Conservation (phyloP, 23 tunicate genomes). For the Halocynthia aurantium region DNA sequence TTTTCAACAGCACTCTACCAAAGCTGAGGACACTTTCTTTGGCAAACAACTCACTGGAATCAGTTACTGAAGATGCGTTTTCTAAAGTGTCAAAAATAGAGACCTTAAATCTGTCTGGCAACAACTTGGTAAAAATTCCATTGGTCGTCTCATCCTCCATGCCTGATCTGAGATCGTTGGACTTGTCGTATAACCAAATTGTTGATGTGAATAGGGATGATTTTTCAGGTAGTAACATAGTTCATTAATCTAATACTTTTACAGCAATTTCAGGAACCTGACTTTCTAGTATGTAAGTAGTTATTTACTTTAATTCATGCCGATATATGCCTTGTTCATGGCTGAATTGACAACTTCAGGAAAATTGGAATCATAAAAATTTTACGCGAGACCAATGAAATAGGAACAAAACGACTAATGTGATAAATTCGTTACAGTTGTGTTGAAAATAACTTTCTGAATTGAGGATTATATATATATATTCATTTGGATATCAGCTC, state of each 20-base stretch:
- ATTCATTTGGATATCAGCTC: no score
- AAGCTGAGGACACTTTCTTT: constrained; percentile 9
- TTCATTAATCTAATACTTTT: no score
- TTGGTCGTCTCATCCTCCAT: neutral
- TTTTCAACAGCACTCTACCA: constrained; percentile 5
- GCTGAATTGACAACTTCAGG: no score
- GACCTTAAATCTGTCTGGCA: constrained; percentile 47
- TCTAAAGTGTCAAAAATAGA: neutral
- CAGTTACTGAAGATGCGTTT: neutral
- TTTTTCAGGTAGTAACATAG: constrained; percentile 26
- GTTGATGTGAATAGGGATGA: constrained; percentile 8
- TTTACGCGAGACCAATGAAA: no score
- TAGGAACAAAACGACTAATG: no score
- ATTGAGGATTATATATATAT: no score
- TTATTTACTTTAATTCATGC: no score
- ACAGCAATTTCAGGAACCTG: constrained; percentile 16
- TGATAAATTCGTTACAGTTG: no score
- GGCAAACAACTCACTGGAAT: constrained; percentile 21
- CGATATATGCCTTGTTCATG: no score
- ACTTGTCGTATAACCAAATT: constrained; percentile 37
- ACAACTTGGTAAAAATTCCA: constrained; percentile 27
- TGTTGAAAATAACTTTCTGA: no score
- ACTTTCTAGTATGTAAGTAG: no score
- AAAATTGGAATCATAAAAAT: no score
- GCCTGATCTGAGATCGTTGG: constrained; percentile 31